Base-by-base conservation (phyloP, 2,797 vertebrate genomes). In the Molossus alvarezi region DNA sequence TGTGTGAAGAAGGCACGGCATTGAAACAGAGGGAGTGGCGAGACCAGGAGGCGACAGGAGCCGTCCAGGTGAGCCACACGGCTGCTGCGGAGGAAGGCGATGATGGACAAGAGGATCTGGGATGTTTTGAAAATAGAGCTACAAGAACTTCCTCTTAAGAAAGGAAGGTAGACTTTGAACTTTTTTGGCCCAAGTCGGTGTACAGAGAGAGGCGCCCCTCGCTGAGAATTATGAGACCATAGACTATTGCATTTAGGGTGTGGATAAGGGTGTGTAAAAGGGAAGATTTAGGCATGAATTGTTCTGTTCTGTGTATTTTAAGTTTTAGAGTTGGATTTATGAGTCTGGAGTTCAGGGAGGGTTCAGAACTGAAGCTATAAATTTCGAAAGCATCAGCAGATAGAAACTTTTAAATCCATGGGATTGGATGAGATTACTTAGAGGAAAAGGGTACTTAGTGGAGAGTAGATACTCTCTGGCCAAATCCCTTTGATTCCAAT, bases 261-360 rank as follows among this genome's bases (percentile, higher is more conserved):
- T 55, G 21, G 53, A 62, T 55, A 8, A 21, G 23, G 11, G 53
- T 37, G 65, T 87, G 80, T 55, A 85, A 58, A 85, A 77, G 84
- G 87, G 15, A 69, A 94, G 86, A 97, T 94, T 95, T 86, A 93
- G 86, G 95, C 86, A 79, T 83, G 82, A 83, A 93, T 95, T 96
- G 89, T 96, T 97, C 67, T 79, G 11, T 80, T 79, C 33, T 25
- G 25, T 51, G 23, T 45, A 41, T 71, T 94, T 94, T 94, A 92
- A 65, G 37, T 79, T 95, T 96, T 86, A 80, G 64, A 82, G 89
- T 82, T 88, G 71, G 80, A 95, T 97, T 97, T 97, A 96, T 91
- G 95, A 96, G 91, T 72, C 75, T 69, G 60, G 91, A 94, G 95
- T 96, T 97, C 89, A 94, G 75, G 45, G 58, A 93, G 75, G 86